Conservation (phyloP, 2,797 vertebrate species). For the Melanotaenia trifasciata region DNA sequence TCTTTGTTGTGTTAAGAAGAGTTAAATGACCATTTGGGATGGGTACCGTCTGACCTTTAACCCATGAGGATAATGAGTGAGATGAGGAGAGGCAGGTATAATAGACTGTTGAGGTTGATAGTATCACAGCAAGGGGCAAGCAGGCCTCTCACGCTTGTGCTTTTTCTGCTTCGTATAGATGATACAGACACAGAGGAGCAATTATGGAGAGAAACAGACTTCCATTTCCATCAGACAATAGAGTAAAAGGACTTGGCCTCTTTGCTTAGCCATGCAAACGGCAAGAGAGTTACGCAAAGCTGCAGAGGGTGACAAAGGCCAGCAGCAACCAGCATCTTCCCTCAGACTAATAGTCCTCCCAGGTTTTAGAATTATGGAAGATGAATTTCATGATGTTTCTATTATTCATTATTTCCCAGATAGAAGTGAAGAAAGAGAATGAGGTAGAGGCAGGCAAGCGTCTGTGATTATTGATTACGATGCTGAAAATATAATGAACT, state of each 20-base stretch:
- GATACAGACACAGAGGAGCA: conserved; percentile 74
- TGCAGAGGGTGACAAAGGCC: conserved; percentile 63
- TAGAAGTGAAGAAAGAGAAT: conserved; percentile 44
- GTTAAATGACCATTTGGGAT: conserved; percentile 85
- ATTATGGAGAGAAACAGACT: conserved; percentile 66
- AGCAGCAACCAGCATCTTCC: conserved; percentile 49
- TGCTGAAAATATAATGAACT: conserved; percentile 77
- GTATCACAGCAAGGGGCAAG: conserved; percentile 62
- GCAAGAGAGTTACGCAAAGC: conserved; percentile 50
- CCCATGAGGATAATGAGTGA: conserved; percentile 81
- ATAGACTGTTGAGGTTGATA: conserved; percentile 76
- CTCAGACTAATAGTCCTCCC: conserved; percentile 55
- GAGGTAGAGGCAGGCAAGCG: conserved; percentile 43
- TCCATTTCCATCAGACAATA: conserved; percentile 58
- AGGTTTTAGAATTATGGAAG: conserved; percentile 65
- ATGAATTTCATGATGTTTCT: conserved; percentile 75
- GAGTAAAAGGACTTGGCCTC: conserved; percentile 64
- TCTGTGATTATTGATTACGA: conserved; percentile 76
- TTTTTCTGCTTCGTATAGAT: conserved; percentile 61
- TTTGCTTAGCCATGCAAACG: conserved; percentile 65
- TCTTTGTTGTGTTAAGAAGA: conserved; percentile 81
- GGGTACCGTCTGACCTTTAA: conserved; percentile 77
- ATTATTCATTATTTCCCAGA: conserved; percentile 78
- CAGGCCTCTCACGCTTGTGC: conserved; percentile 47
- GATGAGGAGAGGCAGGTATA: conserved; percentile 73